phyloP scores from a whole-genome alignment of 2,113 vertebrate species.

The Ia io region DNA sequence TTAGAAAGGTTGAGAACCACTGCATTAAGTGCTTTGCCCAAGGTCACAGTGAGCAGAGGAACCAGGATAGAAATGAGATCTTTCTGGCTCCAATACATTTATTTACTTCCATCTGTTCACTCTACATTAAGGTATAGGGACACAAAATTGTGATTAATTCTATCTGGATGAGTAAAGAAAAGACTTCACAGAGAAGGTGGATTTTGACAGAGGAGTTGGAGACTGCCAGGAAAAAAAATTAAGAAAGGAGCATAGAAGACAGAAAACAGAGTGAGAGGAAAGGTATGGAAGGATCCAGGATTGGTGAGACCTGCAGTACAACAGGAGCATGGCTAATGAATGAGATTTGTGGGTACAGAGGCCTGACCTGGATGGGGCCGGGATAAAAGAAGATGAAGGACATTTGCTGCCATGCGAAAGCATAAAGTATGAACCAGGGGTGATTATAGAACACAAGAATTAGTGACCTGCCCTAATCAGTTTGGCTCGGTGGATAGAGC shows the following conservation, averaged over 20 bases:
- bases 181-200: constrained; percentile 6
- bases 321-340: background rate
- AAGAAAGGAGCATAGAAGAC: background rate
- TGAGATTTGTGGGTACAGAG: background rate
- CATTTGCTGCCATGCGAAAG: background rate
- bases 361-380: background rate
- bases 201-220: constrained; percentile 24
- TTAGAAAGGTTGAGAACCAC: too few species aligned
- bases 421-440: background rate
- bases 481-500: too few species aligned
- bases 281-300: background rate
- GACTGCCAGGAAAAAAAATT: background rate
- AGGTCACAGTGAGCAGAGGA: background rate
- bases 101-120: constrained; percentile 6
- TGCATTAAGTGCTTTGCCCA: constrained; percentile 1
- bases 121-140: background rate
- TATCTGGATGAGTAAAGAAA: constrained; percentile 36
- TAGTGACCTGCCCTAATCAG: background rate
- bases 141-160: constrained; percentile 19
- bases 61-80: background rate
- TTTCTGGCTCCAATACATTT: constrained; percentile 14
- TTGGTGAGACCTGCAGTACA: background rate
- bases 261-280: constrained; percentile 14
- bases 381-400: background rate
- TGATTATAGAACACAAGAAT: background rate